Percentiles rank a stretch among this genome's conserved stretches.
Evolutionary conservation across 2,888 invertebrate species (phyloP).

Genomic region (Andrena bucephala): DNA sequence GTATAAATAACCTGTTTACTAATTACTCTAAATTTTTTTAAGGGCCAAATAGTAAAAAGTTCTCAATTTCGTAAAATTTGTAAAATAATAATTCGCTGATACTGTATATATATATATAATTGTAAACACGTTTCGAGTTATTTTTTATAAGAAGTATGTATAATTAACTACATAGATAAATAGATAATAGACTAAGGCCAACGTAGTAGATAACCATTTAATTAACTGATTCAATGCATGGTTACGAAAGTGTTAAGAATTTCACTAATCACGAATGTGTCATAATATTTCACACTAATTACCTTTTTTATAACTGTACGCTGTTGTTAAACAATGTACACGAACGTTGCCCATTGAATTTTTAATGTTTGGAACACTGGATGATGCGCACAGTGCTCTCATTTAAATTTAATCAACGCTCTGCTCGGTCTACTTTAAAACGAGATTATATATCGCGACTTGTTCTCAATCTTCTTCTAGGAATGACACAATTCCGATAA

Average conservation of each 20-base stretch:
- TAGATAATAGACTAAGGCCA: background rate
- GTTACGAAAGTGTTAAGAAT: background rate
- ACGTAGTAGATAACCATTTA: background rate
- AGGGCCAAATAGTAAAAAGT: no score
- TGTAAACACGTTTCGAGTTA: background rate
- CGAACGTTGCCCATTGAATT: background rate
- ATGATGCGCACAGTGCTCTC: background rate
- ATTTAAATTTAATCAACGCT: constrained; percentile 23
- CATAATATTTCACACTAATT: constrained; percentile 25
- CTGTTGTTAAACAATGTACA: background rate
- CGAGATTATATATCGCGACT: background rate
- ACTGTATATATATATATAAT: background rate
- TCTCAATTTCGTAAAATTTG: background rate
- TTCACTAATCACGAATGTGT: constrained; percentile 5
- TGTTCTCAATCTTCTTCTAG: constrained; percentile 2
- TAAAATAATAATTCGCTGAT: background rate
- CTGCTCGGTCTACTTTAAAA: constrained; percentile 5
- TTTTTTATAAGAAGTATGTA: background rate
- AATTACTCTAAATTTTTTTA: no score
- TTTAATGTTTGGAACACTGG: background rate
- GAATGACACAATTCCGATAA: constrained; percentile 28
- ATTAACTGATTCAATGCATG: background rate
- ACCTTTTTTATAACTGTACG: constrained; percentile 11
- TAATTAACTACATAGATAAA: constrained; percentile 1
- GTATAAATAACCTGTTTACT: no score